Conservation (phyloP, 2,888 invertebrate genomes). For the Dynastes grantii region DNA sequence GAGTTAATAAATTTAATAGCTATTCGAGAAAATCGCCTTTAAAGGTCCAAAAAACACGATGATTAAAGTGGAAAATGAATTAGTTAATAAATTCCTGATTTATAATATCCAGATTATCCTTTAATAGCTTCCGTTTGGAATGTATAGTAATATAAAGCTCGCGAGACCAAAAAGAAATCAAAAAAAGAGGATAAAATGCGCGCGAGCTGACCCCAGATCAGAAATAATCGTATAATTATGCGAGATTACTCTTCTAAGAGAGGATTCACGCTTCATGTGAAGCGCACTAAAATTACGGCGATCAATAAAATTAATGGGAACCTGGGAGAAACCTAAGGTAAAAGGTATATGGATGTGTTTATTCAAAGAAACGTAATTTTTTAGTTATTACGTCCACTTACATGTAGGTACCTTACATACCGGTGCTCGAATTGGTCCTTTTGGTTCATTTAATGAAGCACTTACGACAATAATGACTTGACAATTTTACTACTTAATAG, state of each 20-base stretch:
- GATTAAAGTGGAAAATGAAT: conserved; percentile 2
- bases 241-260: neutral
- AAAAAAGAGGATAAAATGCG: neutral
- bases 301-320: conserved; percentile 33
- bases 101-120: conserved; percentile 1
- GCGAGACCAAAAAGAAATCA: neutral
- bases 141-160: conserved; percentile 2
- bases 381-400: conserved; percentile 28
- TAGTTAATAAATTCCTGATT: neutral
- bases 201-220: neutral
- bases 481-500: conserved; percentile 27
- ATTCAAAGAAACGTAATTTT: conserved; percentile 24
- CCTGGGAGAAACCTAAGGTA: neutral
- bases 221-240: conserved; percentile 20
- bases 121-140: conserved; percentile 16
- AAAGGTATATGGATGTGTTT: neutral
- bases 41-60: neutral
- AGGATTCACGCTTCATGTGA: conserved; percentile 24
- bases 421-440: neutral
- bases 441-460: conserved; percentile 18
- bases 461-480: conserved; percentile 31
- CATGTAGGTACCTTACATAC: neutral
- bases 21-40: neutral
- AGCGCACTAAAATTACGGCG: conserved; percentile 20
- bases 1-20: too few species aligned